Evolutionary conservation across 92 coral and sea anemone species (phyloP).

Genomic region (Siderastrea radians): DNA sequence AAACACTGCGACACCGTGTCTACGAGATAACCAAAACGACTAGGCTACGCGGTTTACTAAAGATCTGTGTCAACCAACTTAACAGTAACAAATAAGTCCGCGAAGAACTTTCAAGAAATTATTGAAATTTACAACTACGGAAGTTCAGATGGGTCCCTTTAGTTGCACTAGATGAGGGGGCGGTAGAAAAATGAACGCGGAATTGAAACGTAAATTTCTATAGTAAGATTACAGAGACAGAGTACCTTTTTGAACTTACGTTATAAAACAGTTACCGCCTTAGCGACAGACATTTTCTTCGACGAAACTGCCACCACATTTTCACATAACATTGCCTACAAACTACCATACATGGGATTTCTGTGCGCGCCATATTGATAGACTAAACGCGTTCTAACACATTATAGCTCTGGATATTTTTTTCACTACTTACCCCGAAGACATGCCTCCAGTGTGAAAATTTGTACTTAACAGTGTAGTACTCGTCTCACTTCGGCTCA

Average conservation of each 20-base stretch:
- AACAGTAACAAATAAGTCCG: background rate
- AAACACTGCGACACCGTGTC: constrained; percentile 1
- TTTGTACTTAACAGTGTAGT: constrained; percentile 62
- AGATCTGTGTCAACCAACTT: background rate
- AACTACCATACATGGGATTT: constrained; percentile 8
- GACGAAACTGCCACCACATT: background rate
- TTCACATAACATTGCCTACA: constrained; percentile 18
- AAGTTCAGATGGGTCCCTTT: background rate
- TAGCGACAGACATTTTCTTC: background rate
- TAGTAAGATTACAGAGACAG: constrained; percentile 8
- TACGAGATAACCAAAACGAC: background rate
- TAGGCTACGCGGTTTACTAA: background rate
- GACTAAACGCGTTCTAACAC: background rate
- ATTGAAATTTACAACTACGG: background rate
- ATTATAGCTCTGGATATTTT: background rate
- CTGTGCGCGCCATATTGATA: constrained; percentile 43
- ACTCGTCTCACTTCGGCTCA: constrained; percentile 71
- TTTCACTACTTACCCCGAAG: constrained; percentile 67
- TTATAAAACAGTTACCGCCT: background rate
- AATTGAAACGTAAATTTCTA: constrained; percentile 18
- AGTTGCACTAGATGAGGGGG: constrained; percentile 32
- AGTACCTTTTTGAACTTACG: background rate
- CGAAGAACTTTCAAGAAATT: background rate
- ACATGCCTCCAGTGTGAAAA: constrained; percentile 62
- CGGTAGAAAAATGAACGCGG: constrained; percentile 40